Evolutionary conservation across 2,797 vertebrate species (phyloP).

Genomic region (Ispidina lecontei): DNA sequence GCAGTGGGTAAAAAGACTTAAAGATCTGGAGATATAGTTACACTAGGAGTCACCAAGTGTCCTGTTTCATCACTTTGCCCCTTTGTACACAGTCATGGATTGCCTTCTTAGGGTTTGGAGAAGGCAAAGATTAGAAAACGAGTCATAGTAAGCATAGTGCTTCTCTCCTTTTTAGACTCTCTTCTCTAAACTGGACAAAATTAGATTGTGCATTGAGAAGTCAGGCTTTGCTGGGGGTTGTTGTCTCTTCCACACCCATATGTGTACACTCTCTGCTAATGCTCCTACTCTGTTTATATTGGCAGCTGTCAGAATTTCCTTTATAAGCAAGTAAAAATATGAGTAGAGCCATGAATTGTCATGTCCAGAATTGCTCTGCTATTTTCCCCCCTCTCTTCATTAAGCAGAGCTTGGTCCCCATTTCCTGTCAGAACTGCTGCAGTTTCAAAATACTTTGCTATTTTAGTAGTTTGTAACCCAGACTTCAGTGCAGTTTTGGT

Average conservation of each 20-base stretch:
- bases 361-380: neutral
- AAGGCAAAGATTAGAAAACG: neutral
- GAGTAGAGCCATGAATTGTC: neutral
- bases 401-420: neutral
- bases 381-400: neutral
- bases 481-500: neutral
- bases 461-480: slow-evolving; percentile 25
- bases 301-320: slow-evolving; percentile 50
- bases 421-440: slow-evolving; percentile 42
- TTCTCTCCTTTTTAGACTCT: neutral
- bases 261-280: slow-evolving; percentile 3
- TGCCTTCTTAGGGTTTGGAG: neutral
- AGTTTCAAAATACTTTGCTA: slow-evolving; percentile 62
- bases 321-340: slow-evolving; percentile 21
- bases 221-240: slow-evolving; percentile 6
- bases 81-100: neutral
- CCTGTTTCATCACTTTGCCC: neutral
- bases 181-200: neutral
- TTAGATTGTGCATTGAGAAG: neutral
- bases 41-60: neutral
- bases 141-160: neutral
- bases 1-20: neutral
- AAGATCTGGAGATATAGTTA: neutral
- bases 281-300: slow-evolving; percentile 23
- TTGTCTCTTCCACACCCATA: slow-evolving; percentile 35